phyloP scores from a whole-genome alignment of 2,113 vertebrate species.

The Pseudorasbora parva region DNA sequence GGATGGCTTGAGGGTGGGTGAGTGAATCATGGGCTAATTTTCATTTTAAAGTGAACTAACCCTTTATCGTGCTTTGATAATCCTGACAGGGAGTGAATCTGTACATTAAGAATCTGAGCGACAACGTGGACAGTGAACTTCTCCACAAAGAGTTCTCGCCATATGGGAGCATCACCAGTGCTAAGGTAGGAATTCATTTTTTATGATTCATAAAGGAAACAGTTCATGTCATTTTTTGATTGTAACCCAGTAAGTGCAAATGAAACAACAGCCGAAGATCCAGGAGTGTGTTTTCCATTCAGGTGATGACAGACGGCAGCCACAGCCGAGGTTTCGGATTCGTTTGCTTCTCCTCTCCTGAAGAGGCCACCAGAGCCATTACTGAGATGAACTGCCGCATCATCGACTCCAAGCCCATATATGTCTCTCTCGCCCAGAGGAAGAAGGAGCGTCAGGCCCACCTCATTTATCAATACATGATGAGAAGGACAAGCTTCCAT shows the following conservation, averaged over 20 bases:
- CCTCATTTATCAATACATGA: conserved; percentile 97
- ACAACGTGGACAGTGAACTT: conserved; percentile 93
- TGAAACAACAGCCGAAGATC: background rate
- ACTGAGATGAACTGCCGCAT: conserved; percentile 98
- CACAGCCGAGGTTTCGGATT: conserved; percentile 98
- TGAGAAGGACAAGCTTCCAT: conserved; percentile 69
- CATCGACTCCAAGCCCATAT: conserved; percentile 94
- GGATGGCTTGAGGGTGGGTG: too few relatives aligned
- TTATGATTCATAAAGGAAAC: background rate
- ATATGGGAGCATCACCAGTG: conserved; percentile 96
- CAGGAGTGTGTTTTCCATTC: background rate
- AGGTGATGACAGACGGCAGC: conserved; percentile 98
- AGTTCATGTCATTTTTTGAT: background rate
- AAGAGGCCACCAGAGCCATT: conserved; percentile 95
- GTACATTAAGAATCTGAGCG: conserved; percentile 97
- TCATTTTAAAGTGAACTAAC: too few relatives aligned
- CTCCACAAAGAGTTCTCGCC: conserved; percentile 93
- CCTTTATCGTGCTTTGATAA: background rate
- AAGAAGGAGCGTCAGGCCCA: conserved; percentile 97
- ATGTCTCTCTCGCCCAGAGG: conserved; percentile 93
- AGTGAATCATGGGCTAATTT: too few relatives aligned
- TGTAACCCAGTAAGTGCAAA: background rate
- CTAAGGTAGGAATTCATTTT: conserved; percentile 80
- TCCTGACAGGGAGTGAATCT: conserved; percentile 89
- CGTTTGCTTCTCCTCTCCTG: conserved; percentile 11